A percentile compares a stretch with the other conserved stretches of the same genome.
phyloP scores from a whole-genome alignment of 2,888 invertebrate species.

The Colostygia pectinataria region DNA sequence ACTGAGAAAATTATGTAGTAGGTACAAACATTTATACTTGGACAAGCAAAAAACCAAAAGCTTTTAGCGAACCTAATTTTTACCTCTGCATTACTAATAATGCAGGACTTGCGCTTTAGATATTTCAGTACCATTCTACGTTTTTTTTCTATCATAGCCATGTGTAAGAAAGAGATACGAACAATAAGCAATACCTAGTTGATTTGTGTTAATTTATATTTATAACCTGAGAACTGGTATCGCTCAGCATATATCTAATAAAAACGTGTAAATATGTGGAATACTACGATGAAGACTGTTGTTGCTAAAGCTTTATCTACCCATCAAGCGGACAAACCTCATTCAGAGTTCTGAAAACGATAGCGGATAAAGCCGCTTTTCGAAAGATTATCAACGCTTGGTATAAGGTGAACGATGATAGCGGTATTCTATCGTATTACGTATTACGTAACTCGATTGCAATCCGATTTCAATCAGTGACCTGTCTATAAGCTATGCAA shows the following conservation, averaged over 20 bases:
- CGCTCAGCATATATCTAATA: slow-evolving; percentile 20
- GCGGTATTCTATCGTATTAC: no score
- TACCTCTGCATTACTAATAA: no score
- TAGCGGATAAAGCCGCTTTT: not conserved
- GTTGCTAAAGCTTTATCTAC: not conserved
- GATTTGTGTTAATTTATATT: slow-evolving; percentile 15
- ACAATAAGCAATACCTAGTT: slow-evolving; percentile 9
- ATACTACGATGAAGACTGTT: slow-evolving; percentile 7
- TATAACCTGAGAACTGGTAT: slow-evolving; percentile 24
- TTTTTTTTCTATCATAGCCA: no score
- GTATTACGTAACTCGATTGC: no score
- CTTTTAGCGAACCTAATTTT: no score
- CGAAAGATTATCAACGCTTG: no score
- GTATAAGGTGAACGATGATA: no score
- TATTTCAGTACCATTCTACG: no score
- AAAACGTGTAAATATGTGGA: slow-evolving; percentile 17
- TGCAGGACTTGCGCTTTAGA: no score
- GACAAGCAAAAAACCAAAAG: not conserved
- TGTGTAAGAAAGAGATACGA: not conserved
- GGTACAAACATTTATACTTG: not conserved
- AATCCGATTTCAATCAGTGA: no score
- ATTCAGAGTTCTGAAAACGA: not conserved
- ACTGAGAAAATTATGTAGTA: slow-evolving; percentile 5
- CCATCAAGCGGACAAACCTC: slow-evolving; percentile 7
- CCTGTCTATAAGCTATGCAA: no score